Conservation (phyloP, 2,797 vertebrate genomes). For the Apodemus agrarius region DNA sequence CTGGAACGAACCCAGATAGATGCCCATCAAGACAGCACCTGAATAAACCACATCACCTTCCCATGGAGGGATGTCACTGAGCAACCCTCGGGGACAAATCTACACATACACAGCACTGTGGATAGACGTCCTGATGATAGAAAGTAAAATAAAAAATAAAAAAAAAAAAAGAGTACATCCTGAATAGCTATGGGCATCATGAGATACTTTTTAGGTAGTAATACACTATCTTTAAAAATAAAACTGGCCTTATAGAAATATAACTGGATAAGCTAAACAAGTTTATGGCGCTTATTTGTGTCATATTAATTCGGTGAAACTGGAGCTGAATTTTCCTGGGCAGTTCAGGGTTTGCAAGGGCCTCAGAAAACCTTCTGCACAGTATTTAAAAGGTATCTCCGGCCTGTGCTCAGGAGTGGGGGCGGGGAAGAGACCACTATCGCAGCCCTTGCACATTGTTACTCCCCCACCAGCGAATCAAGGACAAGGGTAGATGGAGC, state of each 20-base stretch:
- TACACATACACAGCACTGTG: not conserved
- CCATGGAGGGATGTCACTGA: not conserved
- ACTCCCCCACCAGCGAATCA: not conserved
- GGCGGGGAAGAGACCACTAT: too few relatives aligned
- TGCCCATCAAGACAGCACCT: not conserved
- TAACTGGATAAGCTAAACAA: not conserved
- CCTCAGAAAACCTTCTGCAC: not conserved
- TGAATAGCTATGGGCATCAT: not conserved
- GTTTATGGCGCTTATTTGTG: not conserved
- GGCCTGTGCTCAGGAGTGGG: not conserved
- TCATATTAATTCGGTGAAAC: not conserved
- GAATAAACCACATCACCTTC: not conserved
- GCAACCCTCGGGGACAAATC: not conserved
- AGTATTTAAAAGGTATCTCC: not conserved
- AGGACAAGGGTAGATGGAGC: not conserved
- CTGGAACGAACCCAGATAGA: not conserved
- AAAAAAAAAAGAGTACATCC: not conserved
- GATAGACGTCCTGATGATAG: not conserved
- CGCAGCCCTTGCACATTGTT: not conserved
- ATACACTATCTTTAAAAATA: not conserved
- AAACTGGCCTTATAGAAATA: constrained; percentile 2
- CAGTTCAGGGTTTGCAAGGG: not conserved
- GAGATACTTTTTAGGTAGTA: not conserved
- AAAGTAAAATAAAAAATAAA: not conserved
- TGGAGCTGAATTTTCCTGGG: not conserved